Evolutionary conservation across 2,113 vertebrate species (phyloP).

Genomic region (Campylorhamphus procurvoides): DNA sequence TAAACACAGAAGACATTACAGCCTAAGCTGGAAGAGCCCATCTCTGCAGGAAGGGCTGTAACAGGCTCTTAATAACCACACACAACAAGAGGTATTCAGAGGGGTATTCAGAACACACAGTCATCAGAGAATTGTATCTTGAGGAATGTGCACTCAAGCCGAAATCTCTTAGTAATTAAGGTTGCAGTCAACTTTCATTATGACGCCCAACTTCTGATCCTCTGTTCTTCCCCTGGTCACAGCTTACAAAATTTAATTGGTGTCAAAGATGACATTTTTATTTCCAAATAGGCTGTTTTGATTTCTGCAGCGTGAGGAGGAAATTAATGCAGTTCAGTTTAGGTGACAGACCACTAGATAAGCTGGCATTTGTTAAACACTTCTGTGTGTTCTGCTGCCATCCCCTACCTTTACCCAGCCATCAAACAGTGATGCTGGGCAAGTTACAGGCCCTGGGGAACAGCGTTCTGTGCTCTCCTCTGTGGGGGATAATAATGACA

Average conservation of each 20-base stretch:
- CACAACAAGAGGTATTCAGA: not conserved
- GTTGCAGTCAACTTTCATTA: conserved; percentile 14
- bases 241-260: not conserved
- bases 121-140: not conserved
- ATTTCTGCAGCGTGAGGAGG: not conserved
- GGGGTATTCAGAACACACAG: not conserved
- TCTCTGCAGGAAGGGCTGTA: not conserved
- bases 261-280: not conserved
- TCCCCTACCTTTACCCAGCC: not conserved
- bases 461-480: not conserved
- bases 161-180: not conserved
- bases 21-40: not conserved
- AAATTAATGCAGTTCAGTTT: not conserved
- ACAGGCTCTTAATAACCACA: not conserved
- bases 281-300: not conserved
- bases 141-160: not conserved
- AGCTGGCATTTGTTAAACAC: not conserved
- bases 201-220: not conserved
- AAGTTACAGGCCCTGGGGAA: accelerated
- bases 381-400: not conserved
- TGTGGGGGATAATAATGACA: not conserved
- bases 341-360: not conserved
- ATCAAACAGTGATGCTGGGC: accelerated
- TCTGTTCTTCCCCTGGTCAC: not conserved
- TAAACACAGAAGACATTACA: not conserved